Conservation (phyloP, 2,797 vertebrate genomes). For the Enteromius thamalakanensis region DNA sequence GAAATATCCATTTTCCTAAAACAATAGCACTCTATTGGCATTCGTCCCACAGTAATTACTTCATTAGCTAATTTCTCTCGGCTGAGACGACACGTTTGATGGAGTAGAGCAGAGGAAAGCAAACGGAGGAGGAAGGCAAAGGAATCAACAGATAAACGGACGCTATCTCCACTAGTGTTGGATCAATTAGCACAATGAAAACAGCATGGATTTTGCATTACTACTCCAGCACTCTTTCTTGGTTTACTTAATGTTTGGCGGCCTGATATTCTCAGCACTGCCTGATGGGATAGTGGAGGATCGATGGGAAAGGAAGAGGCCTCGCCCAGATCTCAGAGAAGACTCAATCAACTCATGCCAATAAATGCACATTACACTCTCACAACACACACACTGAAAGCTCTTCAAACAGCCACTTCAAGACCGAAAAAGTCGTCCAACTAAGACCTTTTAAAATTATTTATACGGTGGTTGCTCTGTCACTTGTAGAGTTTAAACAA, state of each 20-base stretch:
- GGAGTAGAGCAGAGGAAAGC: slow-evolving; percentile 54
- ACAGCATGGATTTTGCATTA: slow-evolving; percentile 69
- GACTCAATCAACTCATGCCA: slow-evolving; percentile 59
- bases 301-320: slow-evolving; percentile 50
- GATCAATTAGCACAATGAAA: slow-evolving; percentile 74
- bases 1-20: slow-evolving; percentile 60
- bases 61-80: slow-evolving; percentile 66
- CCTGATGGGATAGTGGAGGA: slow-evolving; percentile 53
- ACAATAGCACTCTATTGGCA: slow-evolving; percentile 61
- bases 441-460: not conserved
- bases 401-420: slow-evolving; percentile 19
- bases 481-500: not conserved
- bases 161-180: slow-evolving; percentile 58
- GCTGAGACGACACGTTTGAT: slow-evolving; percentile 57
- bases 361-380: slow-evolving; percentile 47
- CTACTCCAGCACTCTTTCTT: slow-evolving; percentile 65
- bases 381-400: slow-evolving; percentile 4
- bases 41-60: slow-evolving; percentile 62
- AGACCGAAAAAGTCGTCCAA: not conserved
- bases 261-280: slow-evolving; percentile 62
- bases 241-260: slow-evolving; percentile 64
- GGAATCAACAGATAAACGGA: slow-evolving; percentile 62
- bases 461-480: not conserved
- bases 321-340: slow-evolving; percentile 45
- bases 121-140: slow-evolving; percentile 38